Base-by-base conservation (phyloP, 2,113 vertebrate genomes). In the Gambusia holbrooki region DNA sequence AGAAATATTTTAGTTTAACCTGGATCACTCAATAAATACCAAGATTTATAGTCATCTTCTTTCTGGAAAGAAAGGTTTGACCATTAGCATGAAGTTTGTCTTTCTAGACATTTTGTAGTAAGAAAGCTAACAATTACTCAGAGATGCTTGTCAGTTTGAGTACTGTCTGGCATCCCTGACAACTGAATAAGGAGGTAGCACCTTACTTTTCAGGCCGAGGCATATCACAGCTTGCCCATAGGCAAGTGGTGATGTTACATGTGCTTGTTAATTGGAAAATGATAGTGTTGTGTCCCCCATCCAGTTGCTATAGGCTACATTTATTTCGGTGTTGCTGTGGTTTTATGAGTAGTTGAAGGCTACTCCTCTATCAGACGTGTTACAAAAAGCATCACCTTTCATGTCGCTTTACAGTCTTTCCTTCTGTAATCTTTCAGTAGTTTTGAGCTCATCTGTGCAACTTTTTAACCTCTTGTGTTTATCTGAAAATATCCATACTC, bases 371-470 rank as follows among this genome's bases (percentile, higher is more conserved):
- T 61, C 35, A 65, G 11, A 29, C 35, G 61, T 3, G 37, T 68
- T 12, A 54, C 66, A 29, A 48, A 32, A 70, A 58, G n/a, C 9
- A 45, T 27, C 29, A 51, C 8, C 25, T 22, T 48, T 51, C 29
- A 66, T 54, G n/a, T 66, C n/a, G 40, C 0, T 15, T 66, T 37
- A 17, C 11, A n/a, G 25, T 15, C 11, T 75, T 29, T 58, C 25
- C 29, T 11, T 64, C 17, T 33, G 10, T 51, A 0, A 25, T 61
- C 33, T 7, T 40, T 33, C 17, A 60, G 30, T 32, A 42, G 32
- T 22, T 62, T 42, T 45, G 54, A 75, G 74, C 40, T 66, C 35
- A 65, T 66, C 48, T 35, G 10, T 30, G 61, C 83, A 81, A 69
- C 48, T 80, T 54, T 66, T 30, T 33, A 22, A 32, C 48, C 42